Conservation (phyloP, 1,140 invertebrate species). For the Drosophila truncata region DNA sequence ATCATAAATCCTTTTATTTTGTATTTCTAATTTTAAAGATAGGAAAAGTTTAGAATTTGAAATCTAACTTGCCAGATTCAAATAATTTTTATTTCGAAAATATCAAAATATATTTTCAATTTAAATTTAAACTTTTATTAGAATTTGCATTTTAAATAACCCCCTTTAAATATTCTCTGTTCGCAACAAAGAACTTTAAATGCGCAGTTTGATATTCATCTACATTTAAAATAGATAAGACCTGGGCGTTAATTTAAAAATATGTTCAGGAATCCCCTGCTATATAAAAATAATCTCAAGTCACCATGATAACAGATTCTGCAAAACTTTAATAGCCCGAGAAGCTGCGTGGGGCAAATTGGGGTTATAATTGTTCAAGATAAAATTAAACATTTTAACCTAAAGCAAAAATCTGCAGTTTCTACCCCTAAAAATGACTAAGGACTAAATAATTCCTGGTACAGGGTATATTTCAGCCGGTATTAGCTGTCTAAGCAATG, state of each 20-base stretch:
- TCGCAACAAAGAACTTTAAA: background rate
- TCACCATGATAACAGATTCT: conserved; percentile 38
- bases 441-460: background rate
- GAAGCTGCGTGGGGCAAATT: conserved; percentile 11
- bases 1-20: background rate
- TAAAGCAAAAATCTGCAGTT: background rate
- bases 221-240: conserved; percentile 4
- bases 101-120: too few species aligned
- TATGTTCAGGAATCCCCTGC: background rate
- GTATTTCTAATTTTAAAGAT: background rate
- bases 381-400: background rate
- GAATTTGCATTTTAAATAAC: too few species aligned
- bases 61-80: too few species aligned
- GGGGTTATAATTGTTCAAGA: conserved; percentile 1
- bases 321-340: background rate
- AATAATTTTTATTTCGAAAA: background rate
- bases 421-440: background rate
- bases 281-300: conserved; percentile 9
- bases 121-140: background rate
- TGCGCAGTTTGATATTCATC: conserved; percentile 11
- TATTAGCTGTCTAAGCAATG: conserved; percentile 3
- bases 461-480: conserved; percentile 5
- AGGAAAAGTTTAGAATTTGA: too few species aligned
- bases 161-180: background rate
- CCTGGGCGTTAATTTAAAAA: background rate